Evolutionary conservation across 2,888 invertebrate species (phyloP).

Genomic region (Tromatobia lineatoria): DNA sequence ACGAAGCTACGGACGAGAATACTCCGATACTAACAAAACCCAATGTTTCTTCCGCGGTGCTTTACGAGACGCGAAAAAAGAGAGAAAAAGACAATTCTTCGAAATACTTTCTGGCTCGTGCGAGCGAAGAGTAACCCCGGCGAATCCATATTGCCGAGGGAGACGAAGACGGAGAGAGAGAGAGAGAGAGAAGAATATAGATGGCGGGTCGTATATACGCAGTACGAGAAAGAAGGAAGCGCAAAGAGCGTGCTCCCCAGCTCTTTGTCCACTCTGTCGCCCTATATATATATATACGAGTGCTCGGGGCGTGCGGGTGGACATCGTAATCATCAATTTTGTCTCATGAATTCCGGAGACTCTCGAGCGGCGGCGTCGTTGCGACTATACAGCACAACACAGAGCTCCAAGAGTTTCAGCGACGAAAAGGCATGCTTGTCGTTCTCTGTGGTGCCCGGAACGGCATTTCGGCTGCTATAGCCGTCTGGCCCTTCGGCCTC

Average conservation of each 20-base stretch:
- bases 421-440: conserved; percentile 49
- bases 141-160: conserved; percentile 29
- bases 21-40: conserved; percentile 27
- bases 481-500: conserved; percentile 18
- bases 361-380: conserved; percentile 37
- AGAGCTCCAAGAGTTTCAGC: conserved; percentile 32
- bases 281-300: neutral
- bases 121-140: conserved; percentile 12
- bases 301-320: conserved; percentile 35
- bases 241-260: conserved; percentile 17
- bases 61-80: conserved; percentile 28
- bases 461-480: conserved; percentile 4
- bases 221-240: conserved; percentile 22
- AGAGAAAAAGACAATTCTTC: conserved; percentile 3
- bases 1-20: neutral
- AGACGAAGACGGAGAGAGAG: neutral
- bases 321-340: conserved; percentile 78
- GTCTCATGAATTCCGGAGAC: conserved; percentile 74
- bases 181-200: neutral
- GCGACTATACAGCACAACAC: conserved; percentile 22
- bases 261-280: conserved; percentile 39
- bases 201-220: neutral
- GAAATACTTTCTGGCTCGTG: conserved; percentile 34
- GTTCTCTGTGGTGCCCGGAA: conserved; percentile 1
- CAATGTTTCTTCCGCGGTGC: conserved; percentile 13